These are phyloP conservation scores for Pocillopora damicornis DNA, from an alignment of 64 coral and sea anemone genomes.

Conservation along the genomic window DNA sequence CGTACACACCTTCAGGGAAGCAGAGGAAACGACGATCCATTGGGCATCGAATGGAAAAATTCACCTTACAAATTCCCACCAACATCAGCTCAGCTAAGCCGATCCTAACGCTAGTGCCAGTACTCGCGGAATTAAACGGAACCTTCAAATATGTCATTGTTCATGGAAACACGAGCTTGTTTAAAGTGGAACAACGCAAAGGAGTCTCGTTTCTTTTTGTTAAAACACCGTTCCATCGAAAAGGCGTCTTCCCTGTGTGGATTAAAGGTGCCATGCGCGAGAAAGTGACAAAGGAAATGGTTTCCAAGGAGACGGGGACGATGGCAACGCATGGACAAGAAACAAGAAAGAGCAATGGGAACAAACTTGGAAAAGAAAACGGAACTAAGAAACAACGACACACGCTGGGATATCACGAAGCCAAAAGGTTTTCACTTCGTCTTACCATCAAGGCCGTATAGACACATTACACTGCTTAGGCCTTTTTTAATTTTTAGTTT, in stretches of 20 bases:
- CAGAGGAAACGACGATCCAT: slow-evolving; percentile 32
- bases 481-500: background rate
- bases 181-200: slow-evolving; percentile 44
- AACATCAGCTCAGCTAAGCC: slow-evolving; percentile 60
- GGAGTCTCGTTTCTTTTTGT: slow-evolving; percentile 53
- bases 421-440: slow-evolving; percentile 68
- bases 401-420: slow-evolving; percentile 46
- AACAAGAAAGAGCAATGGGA: background rate
- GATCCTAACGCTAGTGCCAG: slow-evolving; percentile 80
- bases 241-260: slow-evolving; percentile 36
- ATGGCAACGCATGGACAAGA: slow-evolving; percentile 20
- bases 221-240: slow-evolving; percentile 36
- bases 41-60: slow-evolving; percentile 35
- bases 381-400: slow-evolving; percentile 17
- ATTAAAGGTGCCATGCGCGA: slow-evolving; percentile 36
- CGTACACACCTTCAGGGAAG: slow-evolving; percentile 2
- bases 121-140: slow-evolving; percentile 72
- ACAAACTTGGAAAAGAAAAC: background rate
- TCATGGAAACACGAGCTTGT: slow-evolving; percentile 48
- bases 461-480: slow-evolving; percentile 3
- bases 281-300: background rate
- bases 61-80: slow-evolving; percentile 51
- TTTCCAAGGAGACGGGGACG: background rate
- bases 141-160: slow-evolving; percentile 70
- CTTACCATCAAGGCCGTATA: slow-evolving; percentile 65